phyloP scores from a whole-genome alignment of 2,113 vertebrate genomes.

The Pelodiscus sinensis region DNA sequence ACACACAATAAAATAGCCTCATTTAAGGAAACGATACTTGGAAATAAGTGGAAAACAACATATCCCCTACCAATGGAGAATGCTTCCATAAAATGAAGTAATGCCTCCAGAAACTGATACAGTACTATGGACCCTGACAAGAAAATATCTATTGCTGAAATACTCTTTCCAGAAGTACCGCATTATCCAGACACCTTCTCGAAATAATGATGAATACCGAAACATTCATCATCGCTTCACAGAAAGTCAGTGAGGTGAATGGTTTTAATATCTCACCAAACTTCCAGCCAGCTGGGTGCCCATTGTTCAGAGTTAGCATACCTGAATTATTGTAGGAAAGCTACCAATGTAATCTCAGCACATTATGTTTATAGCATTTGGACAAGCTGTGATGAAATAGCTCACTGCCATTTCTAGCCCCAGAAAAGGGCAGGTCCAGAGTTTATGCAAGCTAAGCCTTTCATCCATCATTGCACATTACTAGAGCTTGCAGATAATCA shows the following conservation, averaged over 20 bases:
- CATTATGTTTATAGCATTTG: background rate
- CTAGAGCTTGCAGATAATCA: background rate
- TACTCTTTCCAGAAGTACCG: constrained; percentile 24
- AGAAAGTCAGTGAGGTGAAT: background rate
- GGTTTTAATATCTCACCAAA: background rate
- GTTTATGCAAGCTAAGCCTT: background rate
- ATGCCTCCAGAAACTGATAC: constrained; percentile 21
- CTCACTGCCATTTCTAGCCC: constrained; percentile 3
- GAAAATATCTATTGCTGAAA: constrained; percentile 40
- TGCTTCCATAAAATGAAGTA: constrained; percentile 38
- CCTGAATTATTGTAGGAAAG: background rate
- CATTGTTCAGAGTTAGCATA: background rate
- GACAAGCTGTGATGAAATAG: background rate
- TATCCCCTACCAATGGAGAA: constrained; percentile 32
- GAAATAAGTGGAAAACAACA: constrained; percentile 2
- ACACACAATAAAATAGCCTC: background rate
- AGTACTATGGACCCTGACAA: background rate
- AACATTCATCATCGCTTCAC: background rate
- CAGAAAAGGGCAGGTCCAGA: constrained; percentile 31
- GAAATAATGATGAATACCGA: constrained; percentile 2
- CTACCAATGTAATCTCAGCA: background rate
- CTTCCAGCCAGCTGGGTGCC: background rate
- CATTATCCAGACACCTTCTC: background rate
- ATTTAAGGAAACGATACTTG: constrained; percentile 31
- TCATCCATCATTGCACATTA: background rate